These are phyloP conservation scores for Rattus norvegicus DNA, from an alignment of 2,113 vertebrate genomes.

Conservation along the genomic window DNA sequence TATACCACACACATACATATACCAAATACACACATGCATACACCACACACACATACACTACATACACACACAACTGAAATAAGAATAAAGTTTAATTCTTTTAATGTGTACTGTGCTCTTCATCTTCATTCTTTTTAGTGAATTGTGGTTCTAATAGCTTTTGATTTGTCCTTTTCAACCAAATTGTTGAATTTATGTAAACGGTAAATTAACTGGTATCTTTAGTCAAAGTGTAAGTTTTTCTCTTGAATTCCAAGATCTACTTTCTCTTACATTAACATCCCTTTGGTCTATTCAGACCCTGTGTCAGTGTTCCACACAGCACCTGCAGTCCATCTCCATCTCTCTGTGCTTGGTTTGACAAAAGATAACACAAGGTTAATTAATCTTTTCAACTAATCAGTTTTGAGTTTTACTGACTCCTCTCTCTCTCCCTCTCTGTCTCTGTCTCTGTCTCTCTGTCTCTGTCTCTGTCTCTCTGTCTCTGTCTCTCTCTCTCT, in stretches of 20 bases:
- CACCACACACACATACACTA: background rate
- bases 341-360: background rate
- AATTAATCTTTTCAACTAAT: background rate
- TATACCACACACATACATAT: background rate
- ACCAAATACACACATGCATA: background rate
- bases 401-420: background rate
- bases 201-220: background rate
- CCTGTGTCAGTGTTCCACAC: background rate
- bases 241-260: background rate
- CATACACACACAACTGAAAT: too few species aligned
- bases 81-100: background rate
- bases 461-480: background rate
- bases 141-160: background rate
- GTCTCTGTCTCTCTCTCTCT: background rate
- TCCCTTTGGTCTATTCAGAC: background rate
- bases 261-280: too few species aligned
- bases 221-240: background rate
- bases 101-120: background rate
- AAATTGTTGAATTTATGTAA: background rate
- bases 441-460: too few species aligned
- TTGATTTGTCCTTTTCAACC: background rate
- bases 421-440: background rate
- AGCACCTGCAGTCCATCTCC: background rate
- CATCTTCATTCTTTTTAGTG: background rate
- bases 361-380: background rate